phyloP scores from a whole-genome alignment of 2,113 vertebrate genomes.

The Sander lucioperca region DNA sequence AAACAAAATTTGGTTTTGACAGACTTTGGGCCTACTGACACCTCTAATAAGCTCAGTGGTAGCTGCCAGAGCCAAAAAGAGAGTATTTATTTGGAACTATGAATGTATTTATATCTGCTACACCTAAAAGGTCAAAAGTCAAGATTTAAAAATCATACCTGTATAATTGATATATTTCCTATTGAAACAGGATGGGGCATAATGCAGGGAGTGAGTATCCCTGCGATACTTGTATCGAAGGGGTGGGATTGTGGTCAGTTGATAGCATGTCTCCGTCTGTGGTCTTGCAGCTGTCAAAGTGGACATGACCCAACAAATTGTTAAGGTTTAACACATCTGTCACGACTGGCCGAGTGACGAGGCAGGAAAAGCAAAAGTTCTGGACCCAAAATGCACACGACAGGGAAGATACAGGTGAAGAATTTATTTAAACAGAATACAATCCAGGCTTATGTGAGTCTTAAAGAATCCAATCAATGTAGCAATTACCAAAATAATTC shows the following conservation, averaged over 20 bases:
- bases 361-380: too few species aligned
- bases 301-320: not conserved
- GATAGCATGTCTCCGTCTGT: not conserved
- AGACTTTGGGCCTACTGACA: conserved; percentile 38
- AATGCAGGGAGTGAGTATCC: too few species aligned
- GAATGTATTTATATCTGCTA: conserved; percentile 2
- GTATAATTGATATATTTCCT: not conserved
- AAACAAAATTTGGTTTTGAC: conserved; percentile 51
- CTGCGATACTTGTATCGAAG: too few species aligned
- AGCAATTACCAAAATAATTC: too few species aligned
- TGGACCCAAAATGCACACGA: too few species aligned
- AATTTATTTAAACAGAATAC: too few species aligned
- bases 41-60: conserved; percentile 53
- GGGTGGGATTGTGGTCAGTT: not conserved
- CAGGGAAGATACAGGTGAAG: too few species aligned
- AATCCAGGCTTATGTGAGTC: too few species aligned
- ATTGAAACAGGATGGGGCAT: not conserved
- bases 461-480: too few species aligned
- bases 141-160: conserved; percentile 3
- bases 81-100: conserved; percentile 16
- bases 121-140: conserved; percentile 35
- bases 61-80: conserved; percentile 34
- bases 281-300: not conserved
- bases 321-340: not conserved
- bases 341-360: too few species aligned